Evolutionary conservation across 2,113 vertebrate genomes (phyloP), one percentile per base, ranked within the genome.

Genomic region (Panthera tigris): DNA sequence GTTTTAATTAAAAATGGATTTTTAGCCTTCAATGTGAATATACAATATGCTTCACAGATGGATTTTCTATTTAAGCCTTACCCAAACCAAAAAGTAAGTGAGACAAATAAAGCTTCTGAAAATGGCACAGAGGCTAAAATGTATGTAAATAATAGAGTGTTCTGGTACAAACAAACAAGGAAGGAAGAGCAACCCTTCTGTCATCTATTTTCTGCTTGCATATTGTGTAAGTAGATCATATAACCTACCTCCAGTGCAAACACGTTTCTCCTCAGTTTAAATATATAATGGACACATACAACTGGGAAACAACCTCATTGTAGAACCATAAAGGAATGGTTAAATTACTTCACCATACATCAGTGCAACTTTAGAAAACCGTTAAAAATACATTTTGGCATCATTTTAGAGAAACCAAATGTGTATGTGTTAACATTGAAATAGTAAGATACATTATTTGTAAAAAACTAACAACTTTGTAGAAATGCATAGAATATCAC

Each of bases 31-130:
- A 29, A 97, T 65, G 91, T 98, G 98, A 98, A 97, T 98, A 98
- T 98, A 98, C 99, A 99, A 99, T 99, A 99, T 99, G 99, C 89
- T 98, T 98, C 98, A 96, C 99, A 99, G 99, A 99, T 99, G 99
- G 98, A 95, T 98, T 98, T 98, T 98, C 97, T 98, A 98, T 99
- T 98, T 98, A 98, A 98, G 97, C 96, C 97, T 98, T 98, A 98
- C 97, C 98, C 98, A 98, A 98, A 98, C 98, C 97, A 97, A 98
- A 98, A 98, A 97, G 65, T 95, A 97, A 98, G 98, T 97, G 98
- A 99, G 98, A 99, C 98, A 98, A 99, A 99, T 98, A 98, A 99
- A 98, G 97, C 97, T 98, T 98, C 98, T 97, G 98, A 97, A 98
- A 98, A 98, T 97, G 98, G 98, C 98, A 98, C 81, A 89, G 97